phyloP scores from a whole-genome alignment of 92 coral and sea anemone genomes.

The Phymanthus crucifer region DNA sequence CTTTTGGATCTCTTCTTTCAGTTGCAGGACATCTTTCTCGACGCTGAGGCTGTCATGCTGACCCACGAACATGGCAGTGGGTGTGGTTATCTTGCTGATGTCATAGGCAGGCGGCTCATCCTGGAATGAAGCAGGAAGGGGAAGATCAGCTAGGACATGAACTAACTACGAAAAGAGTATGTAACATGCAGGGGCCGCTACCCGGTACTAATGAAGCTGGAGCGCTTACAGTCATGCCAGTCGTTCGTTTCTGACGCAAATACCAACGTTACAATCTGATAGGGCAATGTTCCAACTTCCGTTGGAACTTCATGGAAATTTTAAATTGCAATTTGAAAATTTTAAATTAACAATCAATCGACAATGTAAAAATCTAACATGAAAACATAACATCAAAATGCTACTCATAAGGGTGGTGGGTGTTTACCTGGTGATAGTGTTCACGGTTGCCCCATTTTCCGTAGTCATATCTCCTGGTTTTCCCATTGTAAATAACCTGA shows the following conservation, averaged over 20 bases:
- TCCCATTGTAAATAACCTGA: slow-evolving; percentile 71
- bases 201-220: too few species aligned
- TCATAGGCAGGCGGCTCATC: slow-evolving; percentile 69
- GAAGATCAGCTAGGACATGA: not conserved
- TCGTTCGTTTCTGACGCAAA: too few species aligned
- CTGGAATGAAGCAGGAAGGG: not conserved
- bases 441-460: slow-evolving; percentile 71
- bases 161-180: not conserved
- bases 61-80: slow-evolving; percentile 72
- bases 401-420: too few species aligned
- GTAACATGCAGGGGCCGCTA: too few species aligned
- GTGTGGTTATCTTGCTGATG: slow-evolving; percentile 63
- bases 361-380: too few species aligned
- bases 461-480: slow-evolving; percentile 78
- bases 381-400: not conserved
- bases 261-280: too few species aligned
- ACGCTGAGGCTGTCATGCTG: slow-evolving; percentile 69
- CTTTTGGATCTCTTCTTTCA: slow-evolving; percentile 39
- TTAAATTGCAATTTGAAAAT: too few species aligned
- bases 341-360: too few species aligned
- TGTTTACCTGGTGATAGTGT: slow-evolving; percentile 79
- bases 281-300: too few species aligned
- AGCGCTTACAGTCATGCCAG: too few species aligned
- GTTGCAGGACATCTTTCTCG: slow-evolving; percentile 63
- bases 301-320: too few species aligned